phyloP scores from a whole-genome alignment of 2,888 invertebrate species.

The Drosophila mayaguana region DNA sequence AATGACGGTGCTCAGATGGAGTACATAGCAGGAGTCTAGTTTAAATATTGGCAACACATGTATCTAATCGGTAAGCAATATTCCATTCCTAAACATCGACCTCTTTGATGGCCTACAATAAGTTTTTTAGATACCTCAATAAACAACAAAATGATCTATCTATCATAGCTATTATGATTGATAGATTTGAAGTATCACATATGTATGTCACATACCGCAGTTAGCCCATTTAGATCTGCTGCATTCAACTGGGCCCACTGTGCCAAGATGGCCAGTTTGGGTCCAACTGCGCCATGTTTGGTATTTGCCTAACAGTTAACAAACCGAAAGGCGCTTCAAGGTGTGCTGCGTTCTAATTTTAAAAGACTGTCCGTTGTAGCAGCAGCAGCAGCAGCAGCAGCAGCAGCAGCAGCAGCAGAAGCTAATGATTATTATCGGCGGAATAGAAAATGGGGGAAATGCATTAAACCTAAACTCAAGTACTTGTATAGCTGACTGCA shows the following conservation, averaged over 20 bases:
- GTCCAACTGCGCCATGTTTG: constrained; percentile 27
- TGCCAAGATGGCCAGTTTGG: neutral
- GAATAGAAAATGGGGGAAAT: constrained; percentile 36
- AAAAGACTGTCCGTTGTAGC: constrained; percentile 21
- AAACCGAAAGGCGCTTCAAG: constrained; percentile 34
- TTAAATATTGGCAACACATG: too few species aligned
- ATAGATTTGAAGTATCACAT: too few species aligned
- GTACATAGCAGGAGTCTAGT: too few species aligned
- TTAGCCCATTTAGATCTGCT: neutral
- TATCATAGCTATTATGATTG: too few species aligned
- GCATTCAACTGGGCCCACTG: constrained; percentile 5
- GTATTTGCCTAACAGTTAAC: constrained; percentile 56
- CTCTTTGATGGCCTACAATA: too few species aligned
- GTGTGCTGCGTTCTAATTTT: constrained; percentile 58
- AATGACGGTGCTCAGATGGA: too few species aligned
- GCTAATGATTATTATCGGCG: constrained; percentile 17
- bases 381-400: constrained; percentile 4
- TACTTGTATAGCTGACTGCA: constrained; percentile 31
- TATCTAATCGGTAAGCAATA: too few species aligned
- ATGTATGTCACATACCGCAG: too few species aligned
- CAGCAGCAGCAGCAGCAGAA: constrained; percentile 1
- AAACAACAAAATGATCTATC: too few species aligned
- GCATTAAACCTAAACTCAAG: constrained; percentile 70
- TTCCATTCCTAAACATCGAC: too few species aligned
- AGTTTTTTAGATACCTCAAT: too few species aligned